Evolutionary conservation across 2,888 invertebrate genomes (phyloP), one percentile per base, ranked within the genome.

Genomic region (Drosophila nigricruria): DNA sequence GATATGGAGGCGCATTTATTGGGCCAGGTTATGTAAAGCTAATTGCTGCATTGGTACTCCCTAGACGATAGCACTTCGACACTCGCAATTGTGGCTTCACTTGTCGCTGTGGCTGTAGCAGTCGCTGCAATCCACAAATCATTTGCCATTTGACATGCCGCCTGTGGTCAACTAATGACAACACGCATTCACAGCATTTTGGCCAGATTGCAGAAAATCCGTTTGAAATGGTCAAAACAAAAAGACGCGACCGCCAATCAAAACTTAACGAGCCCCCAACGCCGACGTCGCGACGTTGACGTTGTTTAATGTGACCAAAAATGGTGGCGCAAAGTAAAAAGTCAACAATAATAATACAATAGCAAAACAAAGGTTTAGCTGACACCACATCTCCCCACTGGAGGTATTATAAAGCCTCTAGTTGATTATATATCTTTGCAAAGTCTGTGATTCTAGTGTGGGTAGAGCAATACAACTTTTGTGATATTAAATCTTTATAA

Each of bases 131-230:
- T 61, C 77, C 78, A 90, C 88, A 90, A 90, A 90, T 90, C 89
- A 89, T 79, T 84, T 73, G 75, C 62, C 81, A 77, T 73, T 77
- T 89, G 88, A 90, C 90, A 88, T 86, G 81, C 73, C 77, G 82
- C 86, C 75, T 74, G 82, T 67, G 70, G 84, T 74, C 85, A 84
- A 78, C 87, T 89, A 87, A 87, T 87, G 89, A 82, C 87, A 84
- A 82, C 85, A 77, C 66, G 77, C 56, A 70, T 53, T 67, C 72
- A 49, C 64, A 70, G 54, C 81, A 82, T 85, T 84, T 87, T 80
- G 73, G 78, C 80, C 86, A 80, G 75, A 79, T 81, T 77, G 85
- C 73, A 68, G 65, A 81, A 49, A 59, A 70, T 65, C 61, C 60
- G 53, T 65, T 66, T 59, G 50, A 34, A 40, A 73, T 68, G 67